phyloP scores from a whole-genome alignment of 2,888 invertebrate genomes.

The Synergus laeviventris region DNA sequence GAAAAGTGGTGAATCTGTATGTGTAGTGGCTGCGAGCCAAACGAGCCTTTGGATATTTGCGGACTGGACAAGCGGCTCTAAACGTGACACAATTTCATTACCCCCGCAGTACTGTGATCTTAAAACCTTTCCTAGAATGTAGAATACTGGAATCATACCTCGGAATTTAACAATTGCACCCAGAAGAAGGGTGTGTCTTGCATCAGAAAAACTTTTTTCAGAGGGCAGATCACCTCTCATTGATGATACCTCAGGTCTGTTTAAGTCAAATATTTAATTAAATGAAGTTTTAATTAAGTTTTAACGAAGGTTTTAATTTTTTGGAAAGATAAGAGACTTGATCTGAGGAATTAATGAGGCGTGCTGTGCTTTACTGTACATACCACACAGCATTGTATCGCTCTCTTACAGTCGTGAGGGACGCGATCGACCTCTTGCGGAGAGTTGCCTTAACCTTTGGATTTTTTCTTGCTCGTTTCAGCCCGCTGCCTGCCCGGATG shows the following conservation, averaged over 20 bases:
- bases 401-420: conserved; percentile 64
- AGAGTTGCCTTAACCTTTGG: conserved; percentile 73
- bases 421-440: conserved; percentile 72
- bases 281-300: conserved; percentile 31
- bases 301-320: conserved; percentile 26
- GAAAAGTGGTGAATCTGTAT: conserved; percentile 5
- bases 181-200: not conserved
- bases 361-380: conserved; percentile 37
- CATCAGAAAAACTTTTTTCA: not conserved
- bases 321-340: conserved; percentile 19
- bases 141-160: conserved; percentile 1
- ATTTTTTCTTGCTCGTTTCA: conserved; percentile 80
- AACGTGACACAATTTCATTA: conserved; percentile 63
- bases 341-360: conserved; percentile 39
- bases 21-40: conserved; percentile 62
- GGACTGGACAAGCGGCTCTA: conserved; percentile 59
- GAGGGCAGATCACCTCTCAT: not conserved
- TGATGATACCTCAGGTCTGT: not conserved
- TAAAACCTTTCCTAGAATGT: conserved; percentile 9
- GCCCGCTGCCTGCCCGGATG: conserved; percentile 96
- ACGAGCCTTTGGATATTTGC: conserved; percentile 63
- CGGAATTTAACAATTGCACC: not conserved
- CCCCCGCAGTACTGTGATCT: conserved; percentile 40
- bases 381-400: conserved; percentile 35
- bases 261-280: conserved; percentile 1